phyloP scores from a whole-genome alignment of 2,113 vertebrate genomes.

The Nipponia nippon region DNA sequence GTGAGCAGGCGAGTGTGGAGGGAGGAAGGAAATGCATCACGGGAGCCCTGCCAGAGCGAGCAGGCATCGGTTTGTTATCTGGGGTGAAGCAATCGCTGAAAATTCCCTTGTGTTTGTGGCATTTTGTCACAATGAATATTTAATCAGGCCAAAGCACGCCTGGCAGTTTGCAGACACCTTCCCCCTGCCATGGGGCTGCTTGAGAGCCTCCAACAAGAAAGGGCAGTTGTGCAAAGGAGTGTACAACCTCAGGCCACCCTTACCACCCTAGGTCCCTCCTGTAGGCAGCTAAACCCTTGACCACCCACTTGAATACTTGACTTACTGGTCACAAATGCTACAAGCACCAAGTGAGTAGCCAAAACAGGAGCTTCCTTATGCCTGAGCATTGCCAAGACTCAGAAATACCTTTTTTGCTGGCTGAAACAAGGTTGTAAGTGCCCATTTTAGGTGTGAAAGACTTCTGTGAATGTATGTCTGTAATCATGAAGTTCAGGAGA shows the following conservation, averaged over 20 bases:
- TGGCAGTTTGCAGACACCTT: background rate
- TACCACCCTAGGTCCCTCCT: background rate
- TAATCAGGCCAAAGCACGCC: background rate
- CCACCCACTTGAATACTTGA: background rate
- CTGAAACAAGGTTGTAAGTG: background rate
- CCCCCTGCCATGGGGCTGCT: background rate
- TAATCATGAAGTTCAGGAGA: background rate
- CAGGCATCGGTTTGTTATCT: background rate
- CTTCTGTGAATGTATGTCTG: background rate
- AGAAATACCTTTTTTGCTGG: background rate
- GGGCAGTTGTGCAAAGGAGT: background rate
- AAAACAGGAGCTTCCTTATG: background rate
- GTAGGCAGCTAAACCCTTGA: background rate
- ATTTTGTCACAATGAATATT: slow-evolving; percentile 49
- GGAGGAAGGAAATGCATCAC: rapidly evolving
- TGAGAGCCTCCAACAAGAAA: background rate
- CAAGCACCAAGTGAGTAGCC: background rate
- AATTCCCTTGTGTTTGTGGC: background rate
- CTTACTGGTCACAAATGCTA: background rate
- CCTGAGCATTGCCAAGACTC: background rate
- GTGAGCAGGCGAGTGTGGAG: background rate
- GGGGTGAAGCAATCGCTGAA: background rate
- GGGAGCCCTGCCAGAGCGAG: rapidly evolving
- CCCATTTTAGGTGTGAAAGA: background rate
- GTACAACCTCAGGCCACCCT: background rate